Conservation (phyloP, 2,797 vertebrate species). For the Alauda arvensis region DNA sequence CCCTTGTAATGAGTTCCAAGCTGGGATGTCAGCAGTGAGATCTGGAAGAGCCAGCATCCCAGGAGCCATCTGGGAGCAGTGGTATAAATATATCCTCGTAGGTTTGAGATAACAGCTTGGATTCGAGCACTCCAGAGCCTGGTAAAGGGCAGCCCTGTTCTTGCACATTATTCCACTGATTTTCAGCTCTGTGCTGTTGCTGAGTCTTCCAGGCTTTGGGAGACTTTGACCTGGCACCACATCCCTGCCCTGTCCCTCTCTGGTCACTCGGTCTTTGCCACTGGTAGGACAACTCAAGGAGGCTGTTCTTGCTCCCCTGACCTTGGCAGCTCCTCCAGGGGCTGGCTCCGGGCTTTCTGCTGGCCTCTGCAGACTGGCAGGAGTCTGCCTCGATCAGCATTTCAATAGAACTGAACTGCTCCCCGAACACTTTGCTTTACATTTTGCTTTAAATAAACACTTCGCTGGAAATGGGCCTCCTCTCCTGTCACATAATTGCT, state of each 20-base stretch:
- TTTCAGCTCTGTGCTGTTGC: neutral
- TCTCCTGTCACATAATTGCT: neutral
- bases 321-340: conserved; percentile 27
- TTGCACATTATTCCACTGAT: neutral
- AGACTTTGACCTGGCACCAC: neutral
- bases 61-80: conserved; percentile 39
- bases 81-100: conserved; percentile 28
- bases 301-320: neutral
- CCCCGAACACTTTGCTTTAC: neutral
- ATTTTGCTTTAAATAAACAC: neutral
- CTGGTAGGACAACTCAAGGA: neutral
- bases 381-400: conserved; percentile 35
- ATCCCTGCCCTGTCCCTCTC: neutral
- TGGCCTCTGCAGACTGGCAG: conserved; percentile 47
- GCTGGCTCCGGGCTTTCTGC: conserved; percentile 36
- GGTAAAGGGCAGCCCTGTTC: conserved; percentile 26
- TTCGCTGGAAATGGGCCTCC: neutral
- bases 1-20: conserved; percentile 12
- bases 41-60: conserved; percentile 11
- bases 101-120: conserved; percentile 35
- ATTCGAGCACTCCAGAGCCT: neutral
- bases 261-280: neutral
- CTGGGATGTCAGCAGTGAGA: neutral
- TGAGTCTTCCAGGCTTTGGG: neutral
- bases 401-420: neutral